These are phyloP conservation scores for Mastomys coucha DNA, from an alignment of 2,113 vertebrate genomes.

Conservation along the genomic window DNA sequence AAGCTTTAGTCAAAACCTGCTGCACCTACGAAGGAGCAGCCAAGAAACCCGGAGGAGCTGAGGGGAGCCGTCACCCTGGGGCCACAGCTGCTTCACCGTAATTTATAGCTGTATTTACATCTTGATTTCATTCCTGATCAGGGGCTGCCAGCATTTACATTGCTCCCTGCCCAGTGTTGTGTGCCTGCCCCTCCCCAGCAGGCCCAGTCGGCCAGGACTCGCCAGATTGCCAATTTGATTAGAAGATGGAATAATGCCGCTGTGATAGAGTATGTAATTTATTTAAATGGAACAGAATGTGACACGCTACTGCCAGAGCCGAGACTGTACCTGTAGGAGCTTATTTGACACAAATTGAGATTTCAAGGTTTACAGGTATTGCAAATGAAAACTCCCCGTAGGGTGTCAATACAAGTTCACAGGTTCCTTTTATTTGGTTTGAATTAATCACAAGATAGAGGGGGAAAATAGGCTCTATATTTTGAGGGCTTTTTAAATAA, in stretches of 20 bases:
- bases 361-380: constrained; percentile 66
- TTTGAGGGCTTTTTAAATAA: constrained; percentile 69
- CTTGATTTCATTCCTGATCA: not conserved
- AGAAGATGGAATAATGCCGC: constrained; percentile 22
- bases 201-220: not conserved
- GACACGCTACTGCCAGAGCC: not conserved
- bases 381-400: constrained; percentile 54
- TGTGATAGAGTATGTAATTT: constrained; percentile 35
- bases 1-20: not conserved
- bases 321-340: constrained; percentile 43
- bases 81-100: fast-evolving
- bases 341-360: constrained; percentile 64
- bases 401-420: constrained; percentile 28
- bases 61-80: fast-evolving
- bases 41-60: fast-evolving
- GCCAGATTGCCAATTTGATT: constrained; percentile 54
- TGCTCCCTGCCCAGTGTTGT: fast-evolving
- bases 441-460: constrained; percentile 62
- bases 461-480: constrained; percentile 34
- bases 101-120: not conserved
- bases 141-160: not conserved
- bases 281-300: constrained; percentile 67
- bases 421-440: constrained; percentile 52
- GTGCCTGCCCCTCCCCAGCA: not conserved
- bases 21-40: fast-evolving